phyloP scores from a whole-genome alignment of 2,797 vertebrate species.

The Myripristis murdjan region DNA sequence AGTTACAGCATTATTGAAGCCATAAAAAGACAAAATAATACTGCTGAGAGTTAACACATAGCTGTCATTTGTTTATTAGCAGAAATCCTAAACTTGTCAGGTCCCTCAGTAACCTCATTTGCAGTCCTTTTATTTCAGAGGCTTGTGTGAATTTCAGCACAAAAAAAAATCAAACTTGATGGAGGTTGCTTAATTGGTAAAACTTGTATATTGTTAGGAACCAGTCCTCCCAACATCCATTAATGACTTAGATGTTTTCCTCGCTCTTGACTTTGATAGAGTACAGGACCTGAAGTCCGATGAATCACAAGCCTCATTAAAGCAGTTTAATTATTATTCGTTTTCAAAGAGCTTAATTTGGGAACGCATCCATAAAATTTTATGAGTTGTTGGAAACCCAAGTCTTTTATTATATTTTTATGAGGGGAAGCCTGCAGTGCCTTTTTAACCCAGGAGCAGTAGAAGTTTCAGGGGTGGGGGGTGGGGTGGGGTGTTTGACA shows the following conservation, averaged over 20 bases:
- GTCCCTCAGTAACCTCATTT: constrained; percentile 29
- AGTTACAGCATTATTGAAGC: constrained; percentile 42
- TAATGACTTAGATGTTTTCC: constrained; percentile 47
- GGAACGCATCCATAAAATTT: constrained; percentile 77
- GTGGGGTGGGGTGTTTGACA: too few relatives aligned
- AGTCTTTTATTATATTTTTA: constrained; percentile 72
- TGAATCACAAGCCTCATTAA: constrained; percentile 81
- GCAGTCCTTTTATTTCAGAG: constrained; percentile 23
- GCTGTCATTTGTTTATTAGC: constrained; percentile 35
- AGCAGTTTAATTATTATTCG: constrained; percentile 83
- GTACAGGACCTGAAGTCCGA: constrained; percentile 53
- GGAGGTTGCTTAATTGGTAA: not conserved
- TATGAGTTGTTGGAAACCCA: constrained; percentile 80
- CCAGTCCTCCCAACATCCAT: constrained; percentile 14
- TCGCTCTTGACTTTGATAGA: constrained; percentile 47
- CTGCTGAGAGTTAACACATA: constrained; percentile 31
- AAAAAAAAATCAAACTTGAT: constrained; percentile 13
- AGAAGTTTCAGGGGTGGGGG: too few relatives aligned
- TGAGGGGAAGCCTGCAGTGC: constrained; percentile 55
- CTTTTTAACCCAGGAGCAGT: constrained; percentile 51
- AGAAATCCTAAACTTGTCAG: constrained; percentile 25
- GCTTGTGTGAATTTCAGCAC: constrained; percentile 9
- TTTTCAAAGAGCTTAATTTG: constrained; percentile 82
- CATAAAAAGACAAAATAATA: constrained; percentile 48
- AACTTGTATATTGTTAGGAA: constrained; percentile 9